A percentile compares a stretch with the other conserved stretches of the same genome.
Conservation (phyloP, 2,797 vertebrate species). For the Acrossocheilus wenchowensis region DNA sequence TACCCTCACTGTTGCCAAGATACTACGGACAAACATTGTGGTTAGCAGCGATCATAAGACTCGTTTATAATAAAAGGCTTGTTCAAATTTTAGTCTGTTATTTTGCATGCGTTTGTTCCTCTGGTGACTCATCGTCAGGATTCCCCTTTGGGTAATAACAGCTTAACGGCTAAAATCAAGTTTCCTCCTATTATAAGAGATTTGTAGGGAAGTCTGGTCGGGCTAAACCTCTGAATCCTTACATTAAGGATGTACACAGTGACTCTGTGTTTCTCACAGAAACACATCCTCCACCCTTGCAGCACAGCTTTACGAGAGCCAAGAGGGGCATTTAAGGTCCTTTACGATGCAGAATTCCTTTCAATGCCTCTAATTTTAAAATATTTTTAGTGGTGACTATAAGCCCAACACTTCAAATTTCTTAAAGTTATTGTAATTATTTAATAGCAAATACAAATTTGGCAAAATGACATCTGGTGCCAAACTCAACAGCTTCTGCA, state of each 20-base stretch:
- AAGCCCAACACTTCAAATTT: not conserved
- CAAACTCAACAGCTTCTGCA: not conserved
- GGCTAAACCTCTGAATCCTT: conserved; percentile 23
- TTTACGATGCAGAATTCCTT: not conserved
- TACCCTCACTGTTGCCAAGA: conserved; percentile 49
- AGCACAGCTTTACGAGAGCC: conserved; percentile 44
- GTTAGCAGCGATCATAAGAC: conserved; percentile 49
- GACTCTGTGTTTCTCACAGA: conserved; percentile 65
- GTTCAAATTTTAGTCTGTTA: conserved; percentile 35
- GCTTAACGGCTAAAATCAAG: conserved; percentile 24
- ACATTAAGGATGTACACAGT: conserved; percentile 39
- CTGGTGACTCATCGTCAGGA: conserved; percentile 60
- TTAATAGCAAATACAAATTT: not conserved
- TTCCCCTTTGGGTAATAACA: conserved; percentile 52
- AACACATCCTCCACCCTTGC: conserved; percentile 65
- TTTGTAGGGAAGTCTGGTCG: conserved; percentile 39
- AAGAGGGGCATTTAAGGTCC: conserved; percentile 5
- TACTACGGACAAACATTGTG: conserved; percentile 44
- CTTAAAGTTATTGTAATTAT: not conserved
- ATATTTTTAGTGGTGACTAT: not conserved
- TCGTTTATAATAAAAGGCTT: conserved; percentile 40
- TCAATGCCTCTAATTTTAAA: not conserved
- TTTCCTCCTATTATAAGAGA: conserved; percentile 29
- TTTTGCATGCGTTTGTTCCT: conserved; percentile 33
- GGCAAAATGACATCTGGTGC: not conserved